phyloP scores from a whole-genome alignment of 2,888 invertebrate genomes.

The Sclerodermus sp. region DNA sequence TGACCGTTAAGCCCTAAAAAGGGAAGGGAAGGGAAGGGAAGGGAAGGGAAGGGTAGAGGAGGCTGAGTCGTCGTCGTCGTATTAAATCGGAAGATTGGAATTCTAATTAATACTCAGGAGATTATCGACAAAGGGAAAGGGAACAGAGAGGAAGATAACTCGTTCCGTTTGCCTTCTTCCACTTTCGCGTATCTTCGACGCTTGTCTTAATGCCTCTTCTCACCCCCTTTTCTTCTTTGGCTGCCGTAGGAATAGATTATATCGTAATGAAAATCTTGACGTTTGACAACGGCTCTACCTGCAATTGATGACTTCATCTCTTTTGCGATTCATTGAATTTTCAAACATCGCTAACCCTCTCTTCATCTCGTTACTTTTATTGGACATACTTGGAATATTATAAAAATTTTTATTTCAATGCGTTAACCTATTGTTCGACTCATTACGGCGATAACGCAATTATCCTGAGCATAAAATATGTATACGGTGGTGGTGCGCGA shows the following conservation, averaged over 20 bases:
- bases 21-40: background rate
- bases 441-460: too few relatives aligned
- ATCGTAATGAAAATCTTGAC: slow-evolving; percentile 40
- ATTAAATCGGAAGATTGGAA: slow-evolving; percentile 44
- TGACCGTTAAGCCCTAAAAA: slow-evolving; percentile 27
- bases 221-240: background rate
- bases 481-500: too few relatives aligned
- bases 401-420: too few relatives aligned
- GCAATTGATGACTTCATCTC: slow-evolving; percentile 22
- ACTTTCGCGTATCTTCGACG: too few relatives aligned
- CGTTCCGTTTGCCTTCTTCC: slow-evolving; percentile 21
- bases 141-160: slow-evolving; percentile 17
- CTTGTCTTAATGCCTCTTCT: too few relatives aligned
- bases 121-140: slow-evolving; percentile 32
- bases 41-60: slow-evolving; percentile 3
- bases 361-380: slow-evolving; percentile 14
- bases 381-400: too few relatives aligned
- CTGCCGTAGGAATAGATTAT: slow-evolving; percentile 22
- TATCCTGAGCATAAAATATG: too few relatives aligned
- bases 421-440: too few relatives aligned
- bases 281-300: slow-evolving; percentile 13
- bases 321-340: too few relatives aligned
- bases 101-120: slow-evolving; percentile 44
- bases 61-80: slow-evolving; percentile 17
- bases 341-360: too few relatives aligned